Conservation (phyloP, 1,140 invertebrate species). For the Venustaconcha ellipsiformis region DNA sequence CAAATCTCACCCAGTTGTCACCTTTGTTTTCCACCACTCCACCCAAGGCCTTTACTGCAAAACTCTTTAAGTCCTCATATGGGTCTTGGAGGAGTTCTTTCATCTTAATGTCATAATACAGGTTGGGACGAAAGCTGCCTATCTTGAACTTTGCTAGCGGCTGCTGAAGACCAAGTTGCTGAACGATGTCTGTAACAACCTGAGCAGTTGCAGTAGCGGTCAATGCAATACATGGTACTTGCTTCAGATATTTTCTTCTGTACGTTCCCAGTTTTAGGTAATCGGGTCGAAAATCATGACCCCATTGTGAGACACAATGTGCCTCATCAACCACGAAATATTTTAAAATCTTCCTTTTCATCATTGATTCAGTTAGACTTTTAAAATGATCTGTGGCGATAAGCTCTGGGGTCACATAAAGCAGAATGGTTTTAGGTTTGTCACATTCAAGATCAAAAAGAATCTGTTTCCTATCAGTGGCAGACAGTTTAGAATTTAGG, state of each 20-base stretch:
- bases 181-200: slow-evolving; percentile 75
- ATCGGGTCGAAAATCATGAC: slow-evolving; percentile 96
- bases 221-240: slow-evolving; percentile 76
- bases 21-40: slow-evolving; percentile 33
- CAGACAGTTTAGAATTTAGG: slow-evolving; percentile 88
- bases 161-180: slow-evolving; percentile 72
- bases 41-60: slow-evolving; percentile 71
- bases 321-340: slow-evolving; percentile 95
- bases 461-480: slow-evolving; percentile 80
- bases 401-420: slow-evolving; percentile 95
- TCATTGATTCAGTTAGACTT: slow-evolving; percentile 68
- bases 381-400: slow-evolving; percentile 83
- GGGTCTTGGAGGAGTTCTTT: slow-evolving; percentile 84
- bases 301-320: slow-evolving; percentile 98
- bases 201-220: slow-evolving; percentile 87
- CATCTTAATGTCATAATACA: slow-evolving; percentile 82
- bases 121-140: slow-evolving; percentile 77
- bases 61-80: slow-evolving; percentile 81
- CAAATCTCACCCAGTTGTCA: slow-evolving; percentile 53
- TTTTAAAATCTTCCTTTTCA: slow-evolving; percentile 71
- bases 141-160: slow-evolving; percentile 74
- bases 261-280: slow-evolving; percentile 89
- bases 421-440: slow-evolving; percentile 79
- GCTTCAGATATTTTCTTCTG: slow-evolving; percentile 78
- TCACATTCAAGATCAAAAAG: slow-evolving; percentile 48